Conservation (phyloP, 2,797 vertebrate species). For the Pseudomugil tenellus region DNA sequence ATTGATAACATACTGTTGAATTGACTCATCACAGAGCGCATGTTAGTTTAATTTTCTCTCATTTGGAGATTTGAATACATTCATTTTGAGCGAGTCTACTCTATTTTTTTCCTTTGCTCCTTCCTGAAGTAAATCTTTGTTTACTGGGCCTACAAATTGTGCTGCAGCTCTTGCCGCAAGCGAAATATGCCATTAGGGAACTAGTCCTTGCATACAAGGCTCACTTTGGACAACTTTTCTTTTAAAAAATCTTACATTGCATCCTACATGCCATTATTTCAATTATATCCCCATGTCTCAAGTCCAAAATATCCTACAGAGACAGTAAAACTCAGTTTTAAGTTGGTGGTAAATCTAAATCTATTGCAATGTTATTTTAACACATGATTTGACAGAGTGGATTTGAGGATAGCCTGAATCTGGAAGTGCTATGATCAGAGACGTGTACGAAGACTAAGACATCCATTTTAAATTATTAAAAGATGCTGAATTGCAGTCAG, state of each 20-base stretch:
- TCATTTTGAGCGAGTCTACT: neutral
- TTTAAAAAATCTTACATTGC: neutral
- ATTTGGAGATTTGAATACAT: constrained; percentile 11
- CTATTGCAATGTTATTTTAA: no score
- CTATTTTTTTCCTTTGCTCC: neutral
- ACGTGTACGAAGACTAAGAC: no score
- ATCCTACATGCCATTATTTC: neutral
- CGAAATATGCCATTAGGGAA: constrained; percentile 44
- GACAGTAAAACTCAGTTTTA: neutral
- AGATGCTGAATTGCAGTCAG: no score
- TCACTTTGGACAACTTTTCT: neutral
- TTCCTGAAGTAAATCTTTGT: constrained; percentile 22
- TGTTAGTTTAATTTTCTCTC: constrained; percentile 7
- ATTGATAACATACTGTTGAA: constrained; percentile 27
- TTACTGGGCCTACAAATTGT: constrained; percentile 18
- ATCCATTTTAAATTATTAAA: no score
- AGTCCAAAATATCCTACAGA: constrained; percentile 3
- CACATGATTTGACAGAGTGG: no score
- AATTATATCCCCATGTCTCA: neutral
- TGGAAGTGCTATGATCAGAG: no score
- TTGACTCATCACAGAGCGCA: constrained; percentile 14
- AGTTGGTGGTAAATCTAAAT: neutral
- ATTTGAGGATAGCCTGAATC: no score
- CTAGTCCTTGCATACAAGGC: constrained; percentile 1
- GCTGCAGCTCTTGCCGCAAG: constrained; percentile 20